Base-by-base conservation (phyloP, 2,113 vertebrate species). In the Pseudonaja textilis region DNA sequence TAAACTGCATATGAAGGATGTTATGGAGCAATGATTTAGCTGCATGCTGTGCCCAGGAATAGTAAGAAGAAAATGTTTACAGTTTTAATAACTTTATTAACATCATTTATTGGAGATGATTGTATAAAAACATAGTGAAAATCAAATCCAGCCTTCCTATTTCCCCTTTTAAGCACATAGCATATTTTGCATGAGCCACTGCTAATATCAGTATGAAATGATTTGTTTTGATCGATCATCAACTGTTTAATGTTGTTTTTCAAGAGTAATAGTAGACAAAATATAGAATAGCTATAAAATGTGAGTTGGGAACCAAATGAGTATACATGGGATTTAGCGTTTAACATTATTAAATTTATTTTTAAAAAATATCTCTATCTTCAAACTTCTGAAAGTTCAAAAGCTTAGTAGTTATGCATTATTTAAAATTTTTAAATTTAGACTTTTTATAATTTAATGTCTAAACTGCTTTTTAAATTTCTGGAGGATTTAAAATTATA, bases 11-110 rank as follows among this genome's bases (percentile, higher is more conserved):
- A 85, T 96, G 96, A 95, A 96, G 18, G 94, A 94, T 95, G 52
- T 96, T 95, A 88, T 55, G 88, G 93, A 96, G 90, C 94, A 87
- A 95, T 95, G 96, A 96, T 92, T 96, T 96, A 96, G 94, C 94
- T 97, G 98, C 97, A 98, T 97, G 96, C 89, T 52, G 90, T 95
- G 96, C 96, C 94, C 95, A 96, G 87, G 87, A 94, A 93, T 57
- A 94, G 92, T 92, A 95, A 94, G 93, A 94, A 95, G 90, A 93
- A 88, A 89, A 91, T 88, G 87, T 95, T 90, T 97, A 94, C 92
- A 94, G 69, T 86, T 92, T 89, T 96, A 95, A 97, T 91, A 91
- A 89, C 47, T 89, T 39, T 95, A 93, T 96, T 96, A 96, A 96
- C 89, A 87, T 95, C 89, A 96, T 97, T 94, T 54, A 89, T 25